Conservation (phyloP, 2,113 vertebrate species). For the Callorhinus ursinus region DNA sequence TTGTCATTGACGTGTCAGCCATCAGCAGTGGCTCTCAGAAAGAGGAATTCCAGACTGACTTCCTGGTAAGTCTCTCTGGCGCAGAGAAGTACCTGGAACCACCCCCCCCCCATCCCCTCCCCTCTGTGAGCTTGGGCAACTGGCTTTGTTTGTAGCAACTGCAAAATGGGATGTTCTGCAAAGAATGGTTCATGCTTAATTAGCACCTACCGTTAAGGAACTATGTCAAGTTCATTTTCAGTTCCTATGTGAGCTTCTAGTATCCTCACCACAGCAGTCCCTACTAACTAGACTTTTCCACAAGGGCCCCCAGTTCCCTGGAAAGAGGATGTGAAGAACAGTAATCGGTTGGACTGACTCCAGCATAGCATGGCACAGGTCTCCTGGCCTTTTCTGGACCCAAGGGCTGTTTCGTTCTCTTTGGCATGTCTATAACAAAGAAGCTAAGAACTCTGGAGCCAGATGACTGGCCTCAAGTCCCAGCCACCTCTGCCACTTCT, state of each 20-base stretch:
- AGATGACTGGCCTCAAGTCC: not conserved
- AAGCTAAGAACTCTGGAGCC: not conserved
- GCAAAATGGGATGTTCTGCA: not conserved
- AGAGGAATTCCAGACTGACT: constrained; percentile 84
- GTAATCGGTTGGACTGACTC: accelerated
- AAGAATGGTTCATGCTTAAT: constrained; percentile 19
- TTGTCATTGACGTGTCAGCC: constrained; percentile 85
- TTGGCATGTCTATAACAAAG: not conserved
- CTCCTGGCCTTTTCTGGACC: not conserved
- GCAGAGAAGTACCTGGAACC: not conserved
- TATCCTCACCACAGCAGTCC: not conserved
- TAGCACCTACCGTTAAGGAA: not conserved
- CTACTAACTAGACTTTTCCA: not conserved
- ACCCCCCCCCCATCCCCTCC: accelerated
- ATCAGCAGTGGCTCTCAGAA: constrained; percentile 70
- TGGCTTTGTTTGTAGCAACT: not conserved
- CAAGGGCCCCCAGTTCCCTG: not conserved
- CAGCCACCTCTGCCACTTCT: not conserved
- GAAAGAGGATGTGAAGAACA: not conserved
- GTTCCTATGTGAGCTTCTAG: constrained; percentile 16
- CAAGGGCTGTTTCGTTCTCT: not conserved
- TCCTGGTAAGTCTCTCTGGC: constrained; percentile 84
- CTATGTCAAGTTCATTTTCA: not conserved
- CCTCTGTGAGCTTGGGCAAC: not conserved
- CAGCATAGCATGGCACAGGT: accelerated